A percentile compares a stretch with the other conserved stretches of the same genome.
Evolutionary conservation across 2,113 vertebrate species (phyloP).

Genomic region (Ceyx melanurus): DNA sequence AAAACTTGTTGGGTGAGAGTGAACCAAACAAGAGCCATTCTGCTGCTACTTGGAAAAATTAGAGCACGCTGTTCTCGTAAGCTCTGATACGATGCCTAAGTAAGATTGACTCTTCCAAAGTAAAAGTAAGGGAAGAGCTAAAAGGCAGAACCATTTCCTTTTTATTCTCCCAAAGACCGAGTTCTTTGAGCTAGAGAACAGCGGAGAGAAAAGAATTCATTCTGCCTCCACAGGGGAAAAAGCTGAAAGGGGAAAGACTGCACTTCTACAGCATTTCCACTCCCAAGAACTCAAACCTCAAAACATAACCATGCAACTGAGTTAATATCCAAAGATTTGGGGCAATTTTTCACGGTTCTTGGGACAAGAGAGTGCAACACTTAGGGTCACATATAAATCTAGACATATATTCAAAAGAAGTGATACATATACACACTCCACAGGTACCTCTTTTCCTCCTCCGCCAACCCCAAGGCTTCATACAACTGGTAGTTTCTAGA

Average conservation of each 20-base stretch:
- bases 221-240: slow-evolving; percentile 41
- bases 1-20: slow-evolving; percentile 43
- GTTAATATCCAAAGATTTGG: slow-evolving; percentile 21
- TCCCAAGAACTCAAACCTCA: slow-evolving; percentile 48
- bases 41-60: slow-evolving; percentile 51
- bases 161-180: slow-evolving; percentile 2
- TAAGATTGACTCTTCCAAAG: slow-evolving; percentile 48
- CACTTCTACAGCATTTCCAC: slow-evolving; percentile 47
- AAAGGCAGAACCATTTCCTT: slow-evolving; percentile 41
- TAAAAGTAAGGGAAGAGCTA: slow-evolving; percentile 45
- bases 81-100: slow-evolving; percentile 34
- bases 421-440: slow-evolving; percentile 68
- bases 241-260: slow-evolving; percentile 50
- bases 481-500: slow-evolving; percentile 72
- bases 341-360: background rate
- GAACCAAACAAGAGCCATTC: slow-evolving; percentile 55
- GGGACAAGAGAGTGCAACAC: slow-evolving; percentile 50
- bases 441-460: slow-evolving; percentile 69
- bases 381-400: slow-evolving; percentile 56
- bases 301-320: slow-evolving; percentile 46
- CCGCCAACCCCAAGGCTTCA: slow-evolving; percentile 70
- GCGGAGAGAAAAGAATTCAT: slow-evolving; percentile 16
- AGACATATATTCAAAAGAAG: slow-evolving; percentile 68
- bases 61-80: slow-evolving; percentile 7
- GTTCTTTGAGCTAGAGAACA: slow-evolving; percentile 43